phyloP scores from a whole-genome alignment of 1,140 invertebrate species.

The Daktulosphaira vitifoliae region DNA sequence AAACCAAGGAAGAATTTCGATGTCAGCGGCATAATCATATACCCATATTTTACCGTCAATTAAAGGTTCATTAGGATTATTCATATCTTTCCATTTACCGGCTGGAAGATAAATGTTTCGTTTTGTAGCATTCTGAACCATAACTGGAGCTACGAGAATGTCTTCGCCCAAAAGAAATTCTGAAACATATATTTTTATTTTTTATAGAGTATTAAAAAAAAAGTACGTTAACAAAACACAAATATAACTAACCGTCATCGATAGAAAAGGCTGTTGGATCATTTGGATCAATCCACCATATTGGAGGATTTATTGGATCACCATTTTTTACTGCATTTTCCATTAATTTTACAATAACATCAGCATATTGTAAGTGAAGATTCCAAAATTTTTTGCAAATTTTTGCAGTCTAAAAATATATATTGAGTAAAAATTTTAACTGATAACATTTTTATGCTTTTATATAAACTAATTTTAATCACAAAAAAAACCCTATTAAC shows the following conservation, averaged over 20 bases:
- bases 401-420: slow-evolving; percentile 48
- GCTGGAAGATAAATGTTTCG: slow-evolving; percentile 69
- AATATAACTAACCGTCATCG: slow-evolving; percentile 51
- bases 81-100: slow-evolving; percentile 58
- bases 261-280: slow-evolving; percentile 56
- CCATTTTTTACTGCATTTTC: slow-evolving; percentile 53
- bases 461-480: no score
- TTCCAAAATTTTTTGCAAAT: slow-evolving; percentile 57
- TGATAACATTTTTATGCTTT: background rate
- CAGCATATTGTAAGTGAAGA: slow-evolving; percentile 59
- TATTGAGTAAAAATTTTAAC: slow-evolving; percentile 12
- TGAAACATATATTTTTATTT: slow-evolving; percentile 44
- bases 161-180: slow-evolving; percentile 75
- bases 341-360: slow-evolving; percentile 54
- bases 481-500: background rate
- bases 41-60: slow-evolving; percentile 57
- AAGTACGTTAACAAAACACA: no score
- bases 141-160: slow-evolving; percentile 75
- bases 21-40: slow-evolving; percentile 54
- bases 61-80: slow-evolving; percentile 43
- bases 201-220: no score
- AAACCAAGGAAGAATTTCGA: slow-evolving; percentile 60
- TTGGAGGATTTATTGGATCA: slow-evolving; percentile 69
- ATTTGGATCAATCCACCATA: slow-evolving; percentile 81
- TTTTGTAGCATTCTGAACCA: slow-evolving; percentile 53